phyloP scores from a whole-genome alignment of 1,140 invertebrate species.

The Macrostomum lignano region DNA sequence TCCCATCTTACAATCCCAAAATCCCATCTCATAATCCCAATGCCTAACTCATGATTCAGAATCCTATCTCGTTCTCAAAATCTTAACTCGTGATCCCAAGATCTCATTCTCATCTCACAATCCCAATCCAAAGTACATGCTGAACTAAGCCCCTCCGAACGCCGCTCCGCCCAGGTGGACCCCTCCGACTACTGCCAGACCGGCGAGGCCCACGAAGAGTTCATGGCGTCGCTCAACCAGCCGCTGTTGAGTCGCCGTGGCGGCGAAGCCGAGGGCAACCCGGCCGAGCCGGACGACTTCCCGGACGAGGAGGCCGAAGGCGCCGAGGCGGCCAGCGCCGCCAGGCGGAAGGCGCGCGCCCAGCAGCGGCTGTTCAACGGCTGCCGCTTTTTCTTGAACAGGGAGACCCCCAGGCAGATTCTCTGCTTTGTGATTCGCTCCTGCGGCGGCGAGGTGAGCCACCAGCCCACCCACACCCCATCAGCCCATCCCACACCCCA shows the following conservation, averaged over 20 bases:
- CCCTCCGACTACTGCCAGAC: background rate
- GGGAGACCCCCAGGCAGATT: constrained; percentile 41
- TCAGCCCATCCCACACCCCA: too few species aligned
- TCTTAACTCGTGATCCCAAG: too few species aligned
- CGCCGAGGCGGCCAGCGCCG: constrained; percentile 41
- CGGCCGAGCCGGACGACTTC: constrained; percentile 29
- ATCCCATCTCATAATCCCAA: too few species aligned
- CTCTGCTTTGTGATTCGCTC: constrained; percentile 32
- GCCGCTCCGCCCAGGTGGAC: too few species aligned
- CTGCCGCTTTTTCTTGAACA: constrained; percentile 65
- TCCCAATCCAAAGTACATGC: too few species aligned
- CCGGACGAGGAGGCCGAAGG: constrained; percentile 13
- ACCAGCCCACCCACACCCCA: too few species aligned
- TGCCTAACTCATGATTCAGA: too few species aligned
- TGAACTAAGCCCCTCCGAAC: too few species aligned
- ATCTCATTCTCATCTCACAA: too few species aligned
- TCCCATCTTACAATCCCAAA: too few species aligned
- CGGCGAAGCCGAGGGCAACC: constrained; percentile 42
- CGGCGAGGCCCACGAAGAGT: too few species aligned
- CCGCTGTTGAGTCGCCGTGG: background rate
- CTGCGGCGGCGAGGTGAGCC: background rate
- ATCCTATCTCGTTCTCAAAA: too few species aligned
- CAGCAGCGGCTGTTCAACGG: constrained; percentile 47
- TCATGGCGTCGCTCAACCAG: background rate
- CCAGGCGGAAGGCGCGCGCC: constrained; percentile 30